Conservation (phyloP, 2,797 vertebrate genomes). For the Coreius guichenoti region DNA sequence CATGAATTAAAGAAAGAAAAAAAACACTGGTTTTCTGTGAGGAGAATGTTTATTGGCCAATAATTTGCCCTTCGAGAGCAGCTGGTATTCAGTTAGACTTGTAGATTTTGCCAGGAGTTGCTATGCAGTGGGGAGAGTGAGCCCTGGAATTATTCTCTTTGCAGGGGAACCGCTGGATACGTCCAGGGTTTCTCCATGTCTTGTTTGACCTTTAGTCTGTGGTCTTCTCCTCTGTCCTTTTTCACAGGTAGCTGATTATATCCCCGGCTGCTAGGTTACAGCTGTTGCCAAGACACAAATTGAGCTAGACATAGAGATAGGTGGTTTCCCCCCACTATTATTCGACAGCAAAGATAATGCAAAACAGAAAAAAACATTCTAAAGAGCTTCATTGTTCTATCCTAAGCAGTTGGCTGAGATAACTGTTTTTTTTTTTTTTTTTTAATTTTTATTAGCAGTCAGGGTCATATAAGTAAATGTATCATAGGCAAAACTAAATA, state of each 20-base stretch:
- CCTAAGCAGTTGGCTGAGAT: not conserved
- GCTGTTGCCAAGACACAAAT: slow-evolving; percentile 34
- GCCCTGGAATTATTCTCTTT: slow-evolving; percentile 52
- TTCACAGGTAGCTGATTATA: slow-evolving; percentile 29
- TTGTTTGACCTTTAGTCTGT: slow-evolving; percentile 29
- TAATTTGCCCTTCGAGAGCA: slow-evolving; percentile 66
- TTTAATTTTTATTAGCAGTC: not conserved
- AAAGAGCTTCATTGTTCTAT: slow-evolving; percentile 12
- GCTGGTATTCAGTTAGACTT: slow-evolving; percentile 11
- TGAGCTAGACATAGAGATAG: not conserved
- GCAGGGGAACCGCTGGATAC: slow-evolving; percentile 22
- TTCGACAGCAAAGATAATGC: not conserved
- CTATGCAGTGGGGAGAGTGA: slow-evolving; percentile 37
- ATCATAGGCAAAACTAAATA: not conserved
- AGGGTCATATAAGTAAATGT: not conserved
- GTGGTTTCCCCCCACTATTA: not conserved
- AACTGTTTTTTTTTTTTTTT: too few species aligned
- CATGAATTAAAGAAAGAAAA: not conserved
- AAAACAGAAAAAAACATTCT: not conserved
- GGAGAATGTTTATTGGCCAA: slow-evolving; percentile 64
- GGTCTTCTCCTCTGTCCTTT: not conserved
- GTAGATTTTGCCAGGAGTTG: slow-evolving; percentile 20
- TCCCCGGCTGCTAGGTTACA: slow-evolving; percentile 35
- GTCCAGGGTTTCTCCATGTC: not conserved
- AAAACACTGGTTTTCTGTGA: slow-evolving; percentile 53